Evolutionary conservation across 2,888 invertebrate species (phyloP), one percentile per base, ranked within the genome.

Genomic region (Nemoura dubitans): DNA sequence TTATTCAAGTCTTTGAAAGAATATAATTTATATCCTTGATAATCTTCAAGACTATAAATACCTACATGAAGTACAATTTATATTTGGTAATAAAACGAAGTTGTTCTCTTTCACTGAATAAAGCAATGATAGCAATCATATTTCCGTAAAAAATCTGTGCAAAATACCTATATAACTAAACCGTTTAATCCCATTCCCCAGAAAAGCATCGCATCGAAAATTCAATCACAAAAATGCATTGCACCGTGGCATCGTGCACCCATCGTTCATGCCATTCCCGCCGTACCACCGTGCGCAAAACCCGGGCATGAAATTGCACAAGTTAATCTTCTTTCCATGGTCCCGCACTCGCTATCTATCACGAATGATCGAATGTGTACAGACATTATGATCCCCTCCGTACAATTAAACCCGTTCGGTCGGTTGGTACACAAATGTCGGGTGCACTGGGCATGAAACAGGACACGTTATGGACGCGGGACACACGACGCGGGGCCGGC

Each of bases 381-480:
- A 59, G 59, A 59, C 59, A 59, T 59, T 59, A 59, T 59, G 59
- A 59, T 59, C 59, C 59, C 59, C 59, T 36, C 59, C 59, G 14
- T 21, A 59, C 59, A 59, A 59, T 59, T 59, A 59, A 59, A 59
- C 59, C 59, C 59, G 59, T 59, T 59, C 2, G 59, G 59, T 59
- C 21, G 59, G 59, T 10, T 21, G 59, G 59, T 10, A 59, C 21
- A 21, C 59, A 21, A 59, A 59, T 59, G 59, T 59, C 59, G 21
- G 21, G 59, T 14, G 59, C 59, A 59, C 6, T 21, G 21, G 21
- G 59, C 59, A 59, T 59, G 59, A 59, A 36, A 59, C 59, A 21
- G 59, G 59, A 59, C 59, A 59, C 59, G 59, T 59, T 59, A 59
- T 59, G 59, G 59, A n/a, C n/a, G n/a, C n/a, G n/a, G 36, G 59